Evolutionary conservation across 2,113 vertebrate species (phyloP), one percentile per base, ranked within the genome.

Genomic region (Leptobrachium ailaonicum): DNA sequence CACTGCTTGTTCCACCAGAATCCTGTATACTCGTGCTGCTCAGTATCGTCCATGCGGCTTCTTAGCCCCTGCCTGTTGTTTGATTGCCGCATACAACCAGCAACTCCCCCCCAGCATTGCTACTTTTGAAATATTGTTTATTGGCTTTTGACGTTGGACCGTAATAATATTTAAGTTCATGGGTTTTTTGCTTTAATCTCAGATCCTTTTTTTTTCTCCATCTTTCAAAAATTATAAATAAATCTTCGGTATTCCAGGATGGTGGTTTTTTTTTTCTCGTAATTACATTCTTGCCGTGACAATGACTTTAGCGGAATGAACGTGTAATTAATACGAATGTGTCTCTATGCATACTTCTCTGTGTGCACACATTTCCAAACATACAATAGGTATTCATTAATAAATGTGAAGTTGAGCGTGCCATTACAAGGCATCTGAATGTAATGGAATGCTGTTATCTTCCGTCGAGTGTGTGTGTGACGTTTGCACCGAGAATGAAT

Each of bases 401-500:
- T 60, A 60, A 60, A 41, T 76, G 74, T 41, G 63, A 50, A 32
- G 20, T 32, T 58, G 32, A 11, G 50, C 12, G 42, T 56, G n/a
- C 1, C 3, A 7, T 70, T 56, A 43, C 10, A 12, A 1, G 4
- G 56, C 50, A 54, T 4, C 56, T 69, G 10, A n/a, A 77, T 60
- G 53, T 45, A 47, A 40, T 44, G 75, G 54, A 56, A 58, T 68
- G 66, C 67, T 77, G 64, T 60, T 44, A 68, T 45, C 66, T 53
- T 41, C 53, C 2, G 56, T 32, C 20, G 9, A 43, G 66, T 43
- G 10, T 14, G 20, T 14, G 64, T 42, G 14, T 68, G 75, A 54
- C 41, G 50, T 40, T 41, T 20, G 75, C n/a, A 40, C 56, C 45
- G 42, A 44, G 45, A 40, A 6, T 50, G 67, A 14, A 47, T 68